A percentile compares a stretch with the other conserved stretches of the same genome.
Evolutionary conservation across 1,140 invertebrate species (phyloP).

Genomic region (Ylistrum balloti): DNA sequence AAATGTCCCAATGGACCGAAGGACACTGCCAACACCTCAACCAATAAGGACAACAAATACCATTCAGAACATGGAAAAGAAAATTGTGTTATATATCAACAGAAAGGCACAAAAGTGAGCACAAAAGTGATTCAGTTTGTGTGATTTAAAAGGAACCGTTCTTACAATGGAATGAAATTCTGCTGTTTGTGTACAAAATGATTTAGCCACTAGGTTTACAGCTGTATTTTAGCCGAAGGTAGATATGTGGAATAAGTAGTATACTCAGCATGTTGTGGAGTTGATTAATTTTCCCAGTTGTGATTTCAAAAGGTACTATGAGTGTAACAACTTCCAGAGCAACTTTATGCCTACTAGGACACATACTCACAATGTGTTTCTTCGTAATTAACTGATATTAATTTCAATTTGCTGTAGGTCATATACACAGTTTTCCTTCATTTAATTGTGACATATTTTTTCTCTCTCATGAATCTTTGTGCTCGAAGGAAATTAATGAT

Average conservation of each 20-base stretch:
- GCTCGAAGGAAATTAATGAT: background rate
- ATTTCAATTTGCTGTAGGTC: slow-evolving; percentile 21
- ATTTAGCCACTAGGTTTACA: background rate
- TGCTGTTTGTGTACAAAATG: background rate
- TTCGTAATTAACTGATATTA: background rate
- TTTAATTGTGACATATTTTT: background rate
- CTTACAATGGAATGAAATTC: background rate
- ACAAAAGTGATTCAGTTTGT: background rate
- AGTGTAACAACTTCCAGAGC: background rate
- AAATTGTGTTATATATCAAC: background rate
- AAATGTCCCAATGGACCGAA: background rate
- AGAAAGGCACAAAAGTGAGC: background rate
- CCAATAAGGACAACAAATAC: background rate
- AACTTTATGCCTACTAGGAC: background rate
- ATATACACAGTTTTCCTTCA: background rate
- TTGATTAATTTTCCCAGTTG: background rate
- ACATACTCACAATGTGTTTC: background rate
- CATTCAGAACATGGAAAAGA: background rate
- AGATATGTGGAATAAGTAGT: background rate
- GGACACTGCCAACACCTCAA: background rate
- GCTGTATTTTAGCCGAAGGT: background rate
- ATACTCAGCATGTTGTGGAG: background rate
- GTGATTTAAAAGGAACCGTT: background rate
- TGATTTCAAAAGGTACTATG: background rate
- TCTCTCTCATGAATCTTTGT: background rate